Percentiles rank a stretch among this genome's conserved stretches.
Evolutionary conservation across 2,113 vertebrate species (phyloP).

Genomic region (Aldabrachelys gigantea): DNA sequence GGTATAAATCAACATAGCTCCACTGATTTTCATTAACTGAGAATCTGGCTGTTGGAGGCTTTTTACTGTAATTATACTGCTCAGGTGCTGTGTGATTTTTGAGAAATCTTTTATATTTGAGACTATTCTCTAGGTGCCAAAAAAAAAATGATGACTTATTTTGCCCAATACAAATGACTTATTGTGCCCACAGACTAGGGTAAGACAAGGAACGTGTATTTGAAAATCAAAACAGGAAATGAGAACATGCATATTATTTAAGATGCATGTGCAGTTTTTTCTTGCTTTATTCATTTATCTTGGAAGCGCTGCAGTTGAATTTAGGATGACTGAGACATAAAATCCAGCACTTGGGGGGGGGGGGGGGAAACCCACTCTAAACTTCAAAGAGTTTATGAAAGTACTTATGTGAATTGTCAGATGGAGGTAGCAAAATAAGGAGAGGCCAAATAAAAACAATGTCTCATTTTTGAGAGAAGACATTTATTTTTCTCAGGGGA

Average conservation of each 20-base stretch:
- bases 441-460: background rate
- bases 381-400: background rate
- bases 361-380: too few relatives aligned
- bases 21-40: background rate
- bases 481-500: background rate
- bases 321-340: background rate
- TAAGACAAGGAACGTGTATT: background rate
- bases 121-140: background rate
- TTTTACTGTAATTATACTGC: background rate
- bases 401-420: background rate
- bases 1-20: background rate
- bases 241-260: accelerated
- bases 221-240: background rate
- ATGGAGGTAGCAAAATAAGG: background rate
- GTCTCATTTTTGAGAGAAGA: background rate
- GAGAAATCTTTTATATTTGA: background rate
- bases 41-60: background rate
- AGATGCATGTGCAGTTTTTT: background rate
- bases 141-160: background rate
- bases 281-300: accelerated
- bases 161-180: background rate
- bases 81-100: background rate
- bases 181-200: accelerated
- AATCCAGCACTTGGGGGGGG: background rate
- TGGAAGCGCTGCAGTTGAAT: background rate